Evolutionary conservation across 2,888 invertebrate genomes (phyloP).

Genomic region (Eumacrocentrus americanus): DNA sequence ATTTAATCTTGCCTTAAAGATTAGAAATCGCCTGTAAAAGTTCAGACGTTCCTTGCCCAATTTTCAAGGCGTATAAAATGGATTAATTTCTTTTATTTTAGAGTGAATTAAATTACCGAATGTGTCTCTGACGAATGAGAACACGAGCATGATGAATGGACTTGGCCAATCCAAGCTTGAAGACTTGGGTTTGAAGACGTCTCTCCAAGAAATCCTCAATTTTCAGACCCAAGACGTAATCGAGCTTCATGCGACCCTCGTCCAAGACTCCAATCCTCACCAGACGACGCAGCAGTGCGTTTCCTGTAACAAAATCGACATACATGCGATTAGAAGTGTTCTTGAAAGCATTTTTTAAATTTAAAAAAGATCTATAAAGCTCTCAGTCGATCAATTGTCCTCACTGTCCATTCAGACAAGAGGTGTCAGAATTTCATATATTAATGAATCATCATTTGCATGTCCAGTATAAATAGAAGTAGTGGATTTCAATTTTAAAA

Average conservation of each 20-base stretch:
- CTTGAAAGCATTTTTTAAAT: not conserved
- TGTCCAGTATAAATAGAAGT: too few relatives aligned
- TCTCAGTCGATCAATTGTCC: slow-evolving; percentile 40
- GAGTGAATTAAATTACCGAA: slow-evolving; percentile 78
- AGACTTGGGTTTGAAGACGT: slow-evolving; percentile 97
- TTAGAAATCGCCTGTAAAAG: slow-evolving; percentile 54
- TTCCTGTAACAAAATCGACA: slow-evolving; percentile 70
- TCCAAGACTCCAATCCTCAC: slow-evolving; percentile 98
- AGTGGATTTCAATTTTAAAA: not conserved
- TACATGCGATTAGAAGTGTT: not conserved
- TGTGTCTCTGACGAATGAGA: slow-evolving; percentile 97
- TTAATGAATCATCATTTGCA: slow-evolving; percentile 46
- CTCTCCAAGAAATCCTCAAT: slow-evolving; percentile 99
- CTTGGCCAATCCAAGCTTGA: slow-evolving; percentile 98
- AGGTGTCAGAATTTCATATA: slow-evolving; percentile 62
- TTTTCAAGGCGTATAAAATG: slow-evolving; percentile 44
- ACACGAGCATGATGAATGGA: slow-evolving; percentile 99
- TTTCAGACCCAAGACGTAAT: slow-evolving; percentile 99
- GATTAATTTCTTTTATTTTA: not conserved
- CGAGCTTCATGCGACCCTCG: slow-evolving; percentile 98
- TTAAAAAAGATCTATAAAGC: not conserved
- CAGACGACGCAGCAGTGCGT: slow-evolving; percentile 95
- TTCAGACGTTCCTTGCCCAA: slow-evolving; percentile 58
- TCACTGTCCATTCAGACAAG: slow-evolving; percentile 60
- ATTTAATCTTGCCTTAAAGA: slow-evolving; percentile 59